Conservation (phyloP, 2,888 invertebrate species). For the Temnothorax unifasciatus region DNA sequence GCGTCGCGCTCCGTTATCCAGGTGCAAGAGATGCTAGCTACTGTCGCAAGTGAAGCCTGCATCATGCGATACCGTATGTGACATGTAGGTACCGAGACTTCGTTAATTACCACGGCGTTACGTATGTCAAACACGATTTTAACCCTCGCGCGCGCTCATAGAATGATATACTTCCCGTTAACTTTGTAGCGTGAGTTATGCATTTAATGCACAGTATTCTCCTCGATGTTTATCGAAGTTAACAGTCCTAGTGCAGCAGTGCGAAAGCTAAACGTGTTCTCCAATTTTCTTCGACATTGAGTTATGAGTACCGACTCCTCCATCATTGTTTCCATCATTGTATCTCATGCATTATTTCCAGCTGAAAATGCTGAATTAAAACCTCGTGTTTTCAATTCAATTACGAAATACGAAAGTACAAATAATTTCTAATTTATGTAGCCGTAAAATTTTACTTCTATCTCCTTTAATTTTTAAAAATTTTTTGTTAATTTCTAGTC, state of each 20-base stretch:
- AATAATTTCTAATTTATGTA: not conserved
- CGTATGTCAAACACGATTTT: slow-evolving; percentile 66
- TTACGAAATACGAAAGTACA: not conserved
- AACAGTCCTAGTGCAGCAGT: not conserved
- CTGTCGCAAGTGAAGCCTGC: slow-evolving; percentile 63
- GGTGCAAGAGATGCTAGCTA: slow-evolving; percentile 54
- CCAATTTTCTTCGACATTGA: slow-evolving; percentile 1
- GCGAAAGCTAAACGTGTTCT: not conserved
- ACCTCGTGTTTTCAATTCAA: not conserved
- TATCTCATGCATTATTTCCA: slow-evolving; percentile 8
- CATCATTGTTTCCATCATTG: not conserved
- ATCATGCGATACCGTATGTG: slow-evolving; percentile 66
- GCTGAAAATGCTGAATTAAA: not conserved
- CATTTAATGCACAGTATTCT: not conserved
- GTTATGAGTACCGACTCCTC: not conserved
- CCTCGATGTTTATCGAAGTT: not conserved
- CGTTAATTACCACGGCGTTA: slow-evolving; percentile 65
- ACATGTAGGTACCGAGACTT: slow-evolving; percentile 73
- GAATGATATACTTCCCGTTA: slow-evolving; percentile 5
- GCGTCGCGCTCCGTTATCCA: slow-evolving; percentile 60
- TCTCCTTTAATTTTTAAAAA: not conserved
- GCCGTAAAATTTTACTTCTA: not conserved
- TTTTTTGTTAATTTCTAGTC: not conserved
- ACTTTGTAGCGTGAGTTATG: not conserved
- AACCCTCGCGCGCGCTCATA: slow-evolving; percentile 6